Evolutionary conservation across 1,140 invertebrate species (phyloP), one percentile per base, ranked within the genome.

Genomic region (Drosophila auraria): DNA sequence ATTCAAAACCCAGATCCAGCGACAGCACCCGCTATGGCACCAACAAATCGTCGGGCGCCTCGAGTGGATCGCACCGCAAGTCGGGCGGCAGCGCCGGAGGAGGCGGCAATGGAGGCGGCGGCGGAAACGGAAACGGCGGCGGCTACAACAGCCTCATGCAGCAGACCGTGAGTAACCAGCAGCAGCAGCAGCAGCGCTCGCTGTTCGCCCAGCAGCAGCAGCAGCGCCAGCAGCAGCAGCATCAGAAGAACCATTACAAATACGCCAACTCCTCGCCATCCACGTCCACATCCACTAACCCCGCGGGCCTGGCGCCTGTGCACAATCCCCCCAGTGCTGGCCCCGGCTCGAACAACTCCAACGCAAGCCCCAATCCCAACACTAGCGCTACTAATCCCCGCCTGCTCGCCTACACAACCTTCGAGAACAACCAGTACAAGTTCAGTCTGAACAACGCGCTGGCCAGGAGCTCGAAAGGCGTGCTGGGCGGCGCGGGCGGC

Each of bases 101-200:
- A 40, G 57, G 68, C 2, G 73, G 65, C 12, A 47, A 47, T 40
- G 63, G 58, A 23, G 63, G 58, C n/a, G 57, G 53, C 47, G 58
- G 63, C 4, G 69, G 78, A 40, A 56, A 23, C 20, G 74, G 84
- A 61, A 83, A 75, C 71, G 84, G 82, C 45, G 80, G 82, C 33
- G 83, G 80, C 72, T 92, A 91, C 77, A 92, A 92, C 72, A 91
- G 83, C 87, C 82, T 92, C 68, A 92, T 92, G 92, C 91, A 92
- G 82, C 91, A 93, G 79, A 92, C 92, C 86, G 92, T 93, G 91
- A 93, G 92, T 93, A 93, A 87, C 86, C 91, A 92, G 78, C 91
- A 92, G 75, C 76, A 91, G 75, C 76, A 91, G 62, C 83, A 92
- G 74, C 90, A 91, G 66, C 81, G 87, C 51, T 86, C 86, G 40